These are phyloP conservation scores for Strix occidentalis DNA, from an alignment of 2,797 vertebrate genomes.

Conservation along the genomic window DNA sequence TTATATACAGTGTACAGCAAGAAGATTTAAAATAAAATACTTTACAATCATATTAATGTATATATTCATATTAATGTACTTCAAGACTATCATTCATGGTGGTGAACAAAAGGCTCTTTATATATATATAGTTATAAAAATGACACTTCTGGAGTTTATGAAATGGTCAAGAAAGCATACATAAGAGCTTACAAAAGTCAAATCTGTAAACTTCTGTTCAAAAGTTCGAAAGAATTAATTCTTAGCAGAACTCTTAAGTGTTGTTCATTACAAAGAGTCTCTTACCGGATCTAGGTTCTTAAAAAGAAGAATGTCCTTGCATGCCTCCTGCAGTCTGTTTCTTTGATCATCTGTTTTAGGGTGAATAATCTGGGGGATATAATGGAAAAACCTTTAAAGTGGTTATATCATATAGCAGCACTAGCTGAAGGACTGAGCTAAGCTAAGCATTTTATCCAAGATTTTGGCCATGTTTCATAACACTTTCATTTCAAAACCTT, in stretches of 20 bases:
- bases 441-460: not conserved
- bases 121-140: not conserved
- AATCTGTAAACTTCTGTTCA: not conserved
- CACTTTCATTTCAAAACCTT: not conserved
- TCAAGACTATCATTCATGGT: not conserved
- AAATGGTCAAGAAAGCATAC: not conserved
- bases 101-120: not conserved
- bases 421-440: not conserved
- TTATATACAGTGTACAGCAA: not conserved
- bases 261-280: not conserved
- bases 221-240: not conserved
- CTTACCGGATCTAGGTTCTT: conserved; percentile 97
- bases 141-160: not conserved
- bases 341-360: conserved; percentile 99
- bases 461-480: not conserved
- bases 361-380: conserved; percentile 86
- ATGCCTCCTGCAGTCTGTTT: conserved; percentile 95
- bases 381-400: conserved; percentile 18
- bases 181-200: not conserved
- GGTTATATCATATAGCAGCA: not conserved
- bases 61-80: not conserved
- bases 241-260: not conserved
- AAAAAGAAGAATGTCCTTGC: conserved; percentile 97
- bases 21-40: not conserved
- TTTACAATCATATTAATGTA: not conserved